These are phyloP conservation scores for Enteromius unitaeniatus DNA, from an alignment of 2,797 vertebrate genomes.

Conservation along the genomic window DNA sequence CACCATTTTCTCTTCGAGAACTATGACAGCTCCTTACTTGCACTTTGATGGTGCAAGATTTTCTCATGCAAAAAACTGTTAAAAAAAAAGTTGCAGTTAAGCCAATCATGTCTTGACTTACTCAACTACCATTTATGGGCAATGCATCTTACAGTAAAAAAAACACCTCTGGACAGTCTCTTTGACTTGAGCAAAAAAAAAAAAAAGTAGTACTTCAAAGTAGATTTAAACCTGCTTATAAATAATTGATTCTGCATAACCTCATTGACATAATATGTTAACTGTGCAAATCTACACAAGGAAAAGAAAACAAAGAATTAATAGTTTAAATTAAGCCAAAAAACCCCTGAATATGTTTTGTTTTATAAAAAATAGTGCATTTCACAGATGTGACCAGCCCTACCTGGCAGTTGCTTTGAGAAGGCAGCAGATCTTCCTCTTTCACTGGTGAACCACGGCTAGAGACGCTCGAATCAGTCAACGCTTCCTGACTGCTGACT, in stretches of 20 bases:
- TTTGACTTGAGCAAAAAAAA: slow-evolving; percentile 14
- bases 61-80: background rate
- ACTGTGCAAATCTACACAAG: slow-evolving; percentile 1
- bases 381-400: background rate
- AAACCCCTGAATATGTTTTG: background rate
- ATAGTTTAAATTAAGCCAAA: background rate
- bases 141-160: slow-evolving; percentile 25
- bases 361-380: background rate
- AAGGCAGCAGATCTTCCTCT: slow-evolving; percentile 58
- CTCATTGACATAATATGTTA: background rate
- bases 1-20: background rate
- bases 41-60: background rate
- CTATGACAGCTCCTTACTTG: background rate
- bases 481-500: slow-evolving; percentile 71
- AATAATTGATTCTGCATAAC: background rate
- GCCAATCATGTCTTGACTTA: slow-evolving; percentile 32
- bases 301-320: slow-evolving; percentile 1
- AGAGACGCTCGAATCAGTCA: slow-evolving; percentile 68
- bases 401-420: slow-evolving; percentile 72
- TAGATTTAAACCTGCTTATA: background rate
- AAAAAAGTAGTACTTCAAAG: slow-evolving; percentile 9
- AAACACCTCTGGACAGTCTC: background rate
- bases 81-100: background rate
- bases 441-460: slow-evolving; percentile 67
- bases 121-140: slow-evolving; percentile 54